Base-by-base conservation (phyloP, 2,797 vertebrate genomes). In the Trichosurus vulpecula region DNA sequence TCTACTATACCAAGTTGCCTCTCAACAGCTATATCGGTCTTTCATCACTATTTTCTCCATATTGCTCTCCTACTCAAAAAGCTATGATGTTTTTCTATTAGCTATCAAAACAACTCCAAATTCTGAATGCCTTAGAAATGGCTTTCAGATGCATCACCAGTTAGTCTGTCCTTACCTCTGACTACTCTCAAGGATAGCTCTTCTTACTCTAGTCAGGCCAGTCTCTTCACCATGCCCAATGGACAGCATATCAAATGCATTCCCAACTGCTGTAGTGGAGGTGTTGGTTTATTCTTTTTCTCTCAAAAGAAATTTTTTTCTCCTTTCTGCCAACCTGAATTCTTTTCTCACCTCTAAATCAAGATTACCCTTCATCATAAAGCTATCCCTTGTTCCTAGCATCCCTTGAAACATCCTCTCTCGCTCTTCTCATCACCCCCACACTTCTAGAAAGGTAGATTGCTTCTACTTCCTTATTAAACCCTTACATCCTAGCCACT, bases 11-110 rank as follows among this genome's bases (percentile, higher is more conserved):
- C 31, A 66, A n/a, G 35, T 66, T 66, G 35, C 35, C 35, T 66
- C 61, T 66, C 35, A 19, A 61, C 56, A 90, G 51, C 93, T 96
- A 97, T 94, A 91, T 66, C 91, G 92, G 93, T 95, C 90, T 94
- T 92, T 96, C 96, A 96, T 94, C 87, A 95, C 3, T 96, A 94
- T 93, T 95, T 92, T 96, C 94, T 96, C 90, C 74, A 74, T 91
- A 35, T 91, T 94, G 90, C 94, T 95, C 95, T 97, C 57, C 35
- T 92, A 56, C 91, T n/a, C 93, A 92, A 55, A 29, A 95, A 95
- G 92, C 53, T 57, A 35, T 81, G 91, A 94, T 74, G 94, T 66
- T 47, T 90, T 97, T 96, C 96, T 94, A 51, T n/a, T 92, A 12
- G 35, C 31, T 93, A 91, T 97, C 41, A 47, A 47, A 61, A 92